phyloP scores from a whole-genome alignment of 2,888 invertebrate genomes.

The Abrostola tripartita region DNA sequence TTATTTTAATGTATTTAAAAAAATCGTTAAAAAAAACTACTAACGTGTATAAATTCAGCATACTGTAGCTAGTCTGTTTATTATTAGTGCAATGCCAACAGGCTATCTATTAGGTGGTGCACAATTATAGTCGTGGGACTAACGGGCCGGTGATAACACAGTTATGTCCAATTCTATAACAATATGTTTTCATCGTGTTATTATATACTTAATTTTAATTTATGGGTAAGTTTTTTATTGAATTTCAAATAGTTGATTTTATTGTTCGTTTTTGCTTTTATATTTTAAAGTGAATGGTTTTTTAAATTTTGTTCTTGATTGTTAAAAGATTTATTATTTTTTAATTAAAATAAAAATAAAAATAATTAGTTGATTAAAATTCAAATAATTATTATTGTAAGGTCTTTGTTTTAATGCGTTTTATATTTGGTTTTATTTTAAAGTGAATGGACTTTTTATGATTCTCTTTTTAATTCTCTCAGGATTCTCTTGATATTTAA shows the following conservation, averaged over 20 bases:
- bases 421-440: background rate
- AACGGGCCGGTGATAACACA: conserved; percentile 36
- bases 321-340: no score
- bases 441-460: no score
- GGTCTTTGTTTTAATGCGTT: no score
- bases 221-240: conserved; percentile 35
- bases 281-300: background rate
- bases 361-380: no score
- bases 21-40: no score
- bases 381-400: no score
- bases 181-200: conserved; percentile 25
- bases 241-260: background rate
- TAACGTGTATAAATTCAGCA: conserved; percentile 15
- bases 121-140: conserved; percentile 17
- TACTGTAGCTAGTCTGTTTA: conserved; percentile 34
- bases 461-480: background rate
- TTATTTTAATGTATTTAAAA: no score
- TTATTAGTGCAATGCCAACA: conserved; percentile 35
- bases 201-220: conserved; percentile 24
- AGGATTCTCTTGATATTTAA: background rate
- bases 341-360: no score
- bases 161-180: conserved; percentile 29
- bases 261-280: no score
- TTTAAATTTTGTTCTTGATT: no score
- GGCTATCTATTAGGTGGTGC: conserved; percentile 41